Evolutionary conservation across 1,140 invertebrate genomes (phyloP).

Genomic region (Holotrichia oblita): DNA sequence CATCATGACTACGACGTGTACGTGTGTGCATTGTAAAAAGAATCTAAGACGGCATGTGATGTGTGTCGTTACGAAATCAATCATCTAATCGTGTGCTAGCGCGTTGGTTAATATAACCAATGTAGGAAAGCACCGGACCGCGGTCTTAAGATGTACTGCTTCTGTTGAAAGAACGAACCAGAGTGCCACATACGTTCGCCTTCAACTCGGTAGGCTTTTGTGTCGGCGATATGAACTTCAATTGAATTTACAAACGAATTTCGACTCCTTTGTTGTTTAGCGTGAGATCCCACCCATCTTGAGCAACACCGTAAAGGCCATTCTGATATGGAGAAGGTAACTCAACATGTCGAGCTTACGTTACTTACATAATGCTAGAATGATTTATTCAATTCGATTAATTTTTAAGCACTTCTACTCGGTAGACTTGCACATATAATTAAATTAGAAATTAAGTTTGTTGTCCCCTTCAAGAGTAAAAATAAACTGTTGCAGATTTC

Average conservation of each 20-base stretch:
- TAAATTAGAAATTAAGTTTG: no score
- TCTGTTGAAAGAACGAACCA: background rate
- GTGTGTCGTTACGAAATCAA: conserved; percentile 38
- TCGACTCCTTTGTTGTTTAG: conserved; percentile 19
- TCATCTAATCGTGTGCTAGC: conserved; percentile 37
- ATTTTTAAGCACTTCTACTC: no score
- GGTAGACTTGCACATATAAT: no score
- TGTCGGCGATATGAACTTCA: conserved; percentile 18
- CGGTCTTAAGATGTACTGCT: background rate
- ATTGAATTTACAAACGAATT: conserved; percentile 36
- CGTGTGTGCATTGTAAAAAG: conserved; percentile 29
- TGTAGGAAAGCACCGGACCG: background rate
- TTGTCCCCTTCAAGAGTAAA: no score
- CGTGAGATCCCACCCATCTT: conserved; percentile 34
- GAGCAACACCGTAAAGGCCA: background rate
- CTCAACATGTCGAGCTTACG: no score
- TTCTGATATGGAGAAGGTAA: background rate
- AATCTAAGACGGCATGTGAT: conserved; percentile 21
- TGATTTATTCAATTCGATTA: no score
- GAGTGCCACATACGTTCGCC: conserved; percentile 13
- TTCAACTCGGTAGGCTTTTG: conserved; percentile 16
- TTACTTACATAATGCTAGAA: no score
- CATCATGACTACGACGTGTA: background rate
- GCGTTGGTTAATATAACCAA: conserved; percentile 20
- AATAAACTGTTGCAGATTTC: no score